These are phyloP conservation scores for Cyprinodon variegatus DNA, from an alignment of 2,113 vertebrate genomes.

Conservation along the genomic window DNA sequence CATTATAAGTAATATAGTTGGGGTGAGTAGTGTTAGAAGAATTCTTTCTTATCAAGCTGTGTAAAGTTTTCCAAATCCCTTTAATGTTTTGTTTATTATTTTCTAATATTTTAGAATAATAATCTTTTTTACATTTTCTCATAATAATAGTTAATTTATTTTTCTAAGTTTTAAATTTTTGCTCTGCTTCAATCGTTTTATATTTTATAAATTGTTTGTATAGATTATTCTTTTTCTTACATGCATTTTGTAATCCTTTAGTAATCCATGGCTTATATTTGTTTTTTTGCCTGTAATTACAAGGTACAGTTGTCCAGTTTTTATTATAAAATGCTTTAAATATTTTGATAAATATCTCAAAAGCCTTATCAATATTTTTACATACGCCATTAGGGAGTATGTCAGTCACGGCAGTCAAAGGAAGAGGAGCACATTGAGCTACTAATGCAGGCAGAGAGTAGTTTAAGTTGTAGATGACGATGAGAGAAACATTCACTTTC, in stretches of 20 bases:
- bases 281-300: background rate
- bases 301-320: background rate
- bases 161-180: background rate
- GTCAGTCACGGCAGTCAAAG: too few relatives aligned
- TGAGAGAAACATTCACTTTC: too few relatives aligned
- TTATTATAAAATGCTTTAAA: background rate
- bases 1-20: background rate
- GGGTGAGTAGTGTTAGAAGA: background rate
- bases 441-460: too few relatives aligned
- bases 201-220: background rate
- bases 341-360: background rate
- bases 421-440: too few relatives aligned
- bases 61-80: background rate
- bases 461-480: too few relatives aligned
- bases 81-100: background rate
- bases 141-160: background rate
- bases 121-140: background rate
- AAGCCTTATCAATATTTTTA: background rate
- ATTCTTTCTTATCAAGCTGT: background rate
- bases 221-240: background rate
- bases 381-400: too few relatives aligned
- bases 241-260: too few relatives aligned
- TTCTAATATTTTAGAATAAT: background rate
- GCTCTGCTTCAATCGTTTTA: background rate
- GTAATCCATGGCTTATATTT: background rate